phyloP scores from a whole-genome alignment of 2,888 invertebrate species.

The Apodemia duryi region DNA sequence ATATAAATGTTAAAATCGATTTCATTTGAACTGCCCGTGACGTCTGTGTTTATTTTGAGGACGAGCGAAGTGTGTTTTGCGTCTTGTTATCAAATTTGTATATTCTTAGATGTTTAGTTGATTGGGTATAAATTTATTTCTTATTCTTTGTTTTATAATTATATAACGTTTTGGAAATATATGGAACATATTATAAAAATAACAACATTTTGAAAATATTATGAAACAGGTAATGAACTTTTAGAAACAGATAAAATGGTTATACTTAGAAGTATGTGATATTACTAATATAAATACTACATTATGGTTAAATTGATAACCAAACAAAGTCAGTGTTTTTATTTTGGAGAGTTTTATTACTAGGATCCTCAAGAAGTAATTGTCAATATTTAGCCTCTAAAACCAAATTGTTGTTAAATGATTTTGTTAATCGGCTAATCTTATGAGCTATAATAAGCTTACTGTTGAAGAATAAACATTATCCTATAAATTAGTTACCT shows the following conservation, averaged over 20 bases:
- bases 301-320: not conserved
- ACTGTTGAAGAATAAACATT: no score
- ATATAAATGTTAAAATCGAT: slow-evolving; percentile 29
- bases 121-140: not conserved
- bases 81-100: slow-evolving; percentile 21
- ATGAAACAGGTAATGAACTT: no score
- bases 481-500: no score
- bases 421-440: no score
- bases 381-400: no score
- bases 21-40: slow-evolving; percentile 33
- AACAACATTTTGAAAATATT: no score
- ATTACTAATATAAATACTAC: not conserved
- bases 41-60: slow-evolving; percentile 53
- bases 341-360: not conserved
- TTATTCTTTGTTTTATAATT: not conserved
- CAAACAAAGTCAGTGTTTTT: not conserved
- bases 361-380: no score
- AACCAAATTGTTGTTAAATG: no score
- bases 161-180: not conserved
- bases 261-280: no score
- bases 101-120: not conserved
- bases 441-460: no score
- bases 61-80: slow-evolving; percentile 25
- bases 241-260: not conserved
- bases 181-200: no score